These are phyloP conservation scores for Sciurus vulgaris DNA, from an alignment of 2,797 vertebrate genomes.

Conservation along the genomic window DNA sequence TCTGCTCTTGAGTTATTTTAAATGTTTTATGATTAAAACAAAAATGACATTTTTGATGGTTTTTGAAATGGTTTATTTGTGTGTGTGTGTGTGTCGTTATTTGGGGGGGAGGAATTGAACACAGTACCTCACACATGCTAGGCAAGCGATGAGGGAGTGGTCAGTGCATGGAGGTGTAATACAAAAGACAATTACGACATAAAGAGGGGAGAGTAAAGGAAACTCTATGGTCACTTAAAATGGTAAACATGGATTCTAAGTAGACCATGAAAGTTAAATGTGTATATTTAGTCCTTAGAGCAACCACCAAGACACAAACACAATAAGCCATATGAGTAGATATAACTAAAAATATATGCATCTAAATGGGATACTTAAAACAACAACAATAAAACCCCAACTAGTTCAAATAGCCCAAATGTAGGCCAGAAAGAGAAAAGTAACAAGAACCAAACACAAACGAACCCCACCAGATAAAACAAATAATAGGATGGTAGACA, in stretches of 20 bases:
- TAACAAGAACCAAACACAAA: background rate
- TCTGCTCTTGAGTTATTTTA: conserved; percentile 14
- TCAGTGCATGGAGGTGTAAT: background rate
- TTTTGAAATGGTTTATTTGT: background rate
- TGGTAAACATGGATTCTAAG: background rate
- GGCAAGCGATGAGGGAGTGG: background rate
- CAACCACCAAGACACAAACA: background rate
- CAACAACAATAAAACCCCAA: too few species aligned
- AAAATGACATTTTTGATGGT: background rate
- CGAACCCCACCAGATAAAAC: background rate
- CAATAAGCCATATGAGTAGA: background rate
- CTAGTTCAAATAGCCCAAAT: background rate
- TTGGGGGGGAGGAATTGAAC: too few species aligned
- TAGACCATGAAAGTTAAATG: background rate
- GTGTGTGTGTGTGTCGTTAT: background rate
- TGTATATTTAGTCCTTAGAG: background rate
- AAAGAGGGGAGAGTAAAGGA: background rate
- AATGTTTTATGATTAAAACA: conserved; percentile 5
- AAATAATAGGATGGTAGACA: background rate
- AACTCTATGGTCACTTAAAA: background rate
- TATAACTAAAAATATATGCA: background rate
- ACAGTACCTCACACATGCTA: too few species aligned
- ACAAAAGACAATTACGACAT: background rate
- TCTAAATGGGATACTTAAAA: background rate
- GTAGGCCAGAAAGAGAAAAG: background rate